phyloP scores from a whole-genome alignment of 2,797 vertebrate genomes.

The Eutrigla gurnardus region DNA sequence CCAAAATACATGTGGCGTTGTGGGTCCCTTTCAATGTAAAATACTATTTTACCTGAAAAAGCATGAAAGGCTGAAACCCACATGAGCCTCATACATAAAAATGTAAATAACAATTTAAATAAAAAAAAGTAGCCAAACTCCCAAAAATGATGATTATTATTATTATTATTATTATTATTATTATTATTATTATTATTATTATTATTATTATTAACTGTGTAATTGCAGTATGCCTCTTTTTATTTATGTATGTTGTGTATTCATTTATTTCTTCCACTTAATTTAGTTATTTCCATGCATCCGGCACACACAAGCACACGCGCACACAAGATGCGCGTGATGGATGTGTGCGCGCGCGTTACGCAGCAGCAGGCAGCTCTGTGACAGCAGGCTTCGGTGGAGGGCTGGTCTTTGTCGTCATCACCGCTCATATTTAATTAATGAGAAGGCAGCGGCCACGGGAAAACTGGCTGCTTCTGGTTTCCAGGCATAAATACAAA shows the following conservation, averaged over 20 bases:
- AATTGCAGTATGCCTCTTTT: too few relatives aligned
- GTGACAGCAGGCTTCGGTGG: conserved; percentile 30
- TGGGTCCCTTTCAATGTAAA: background rate
- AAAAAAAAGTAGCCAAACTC: background rate
- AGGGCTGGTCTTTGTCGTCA: conserved; percentile 73
- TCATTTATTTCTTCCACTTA: too few relatives aligned
- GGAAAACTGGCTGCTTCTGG: conserved; percentile 89
- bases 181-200: background rate
- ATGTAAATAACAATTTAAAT: background rate
- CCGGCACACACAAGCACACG: too few relatives aligned
- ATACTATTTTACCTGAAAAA: background rate
- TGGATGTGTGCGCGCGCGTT: background rate
- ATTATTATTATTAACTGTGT: too few relatives aligned
- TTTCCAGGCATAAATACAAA: conserved; percentile 87
- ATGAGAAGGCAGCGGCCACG: conserved; percentile 78
- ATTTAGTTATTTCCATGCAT: too few relatives aligned
- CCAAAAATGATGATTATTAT: background rate
- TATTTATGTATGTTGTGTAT: too few relatives aligned
- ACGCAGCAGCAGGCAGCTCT: background rate
- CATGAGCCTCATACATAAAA: background rate
- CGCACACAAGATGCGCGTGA: background rate
- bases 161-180: background rate
- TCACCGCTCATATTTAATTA: conserved; percentile 78
- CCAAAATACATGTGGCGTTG: background rate
- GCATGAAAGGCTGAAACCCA: background rate